Percentiles rank a stretch among this genome's conserved stretches.
Evolutionary conservation across 2,888 invertebrate species (phyloP).

Genomic region (Iphiclides podalirius): DNA sequence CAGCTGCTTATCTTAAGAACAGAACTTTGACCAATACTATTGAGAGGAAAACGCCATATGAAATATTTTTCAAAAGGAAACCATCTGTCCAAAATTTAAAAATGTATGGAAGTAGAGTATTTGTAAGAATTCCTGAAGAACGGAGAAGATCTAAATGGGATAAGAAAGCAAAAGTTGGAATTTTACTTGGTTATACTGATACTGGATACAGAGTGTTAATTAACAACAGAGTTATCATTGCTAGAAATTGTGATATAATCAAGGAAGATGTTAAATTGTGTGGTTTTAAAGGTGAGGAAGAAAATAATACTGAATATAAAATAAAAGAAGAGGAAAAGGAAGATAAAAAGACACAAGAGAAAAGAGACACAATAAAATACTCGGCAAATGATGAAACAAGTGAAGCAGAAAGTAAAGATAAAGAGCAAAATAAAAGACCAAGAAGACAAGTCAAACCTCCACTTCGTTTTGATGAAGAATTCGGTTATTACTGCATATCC

Average conservation of each 20-base stretch:
- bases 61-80: conserved; percentile 31
- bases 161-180: conserved; percentile 29
- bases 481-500: too few species aligned
- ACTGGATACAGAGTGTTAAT: conserved; percentile 34
- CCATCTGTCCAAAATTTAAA: conserved; percentile 30
- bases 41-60: conserved; percentile 36
- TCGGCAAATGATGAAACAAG: neutral
- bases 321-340: neutral
- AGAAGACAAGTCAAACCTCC: neutral
- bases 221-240: conserved; percentile 23
- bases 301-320: too few species aligned
- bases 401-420: too few species aligned
- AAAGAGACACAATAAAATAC: too few species aligned
- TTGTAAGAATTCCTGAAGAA: conserved; percentile 3
- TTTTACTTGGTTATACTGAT: conserved; percentile 34
- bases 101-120: conserved; percentile 5
- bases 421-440: too few species aligned
- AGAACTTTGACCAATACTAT: conserved; percentile 31
- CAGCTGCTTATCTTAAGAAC: conserved; percentile 26
- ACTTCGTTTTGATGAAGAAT: conserved; percentile 2
- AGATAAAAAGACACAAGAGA: too few species aligned
- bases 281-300: too few species aligned
- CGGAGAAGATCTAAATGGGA: conserved; percentile 34
- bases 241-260: too few species aligned
- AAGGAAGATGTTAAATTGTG: too few species aligned